These are phyloP conservation scores for Ivindomyrus marchei DNA, from an alignment of 2,113 vertebrate genomes.

Conservation along the genomic window DNA sequence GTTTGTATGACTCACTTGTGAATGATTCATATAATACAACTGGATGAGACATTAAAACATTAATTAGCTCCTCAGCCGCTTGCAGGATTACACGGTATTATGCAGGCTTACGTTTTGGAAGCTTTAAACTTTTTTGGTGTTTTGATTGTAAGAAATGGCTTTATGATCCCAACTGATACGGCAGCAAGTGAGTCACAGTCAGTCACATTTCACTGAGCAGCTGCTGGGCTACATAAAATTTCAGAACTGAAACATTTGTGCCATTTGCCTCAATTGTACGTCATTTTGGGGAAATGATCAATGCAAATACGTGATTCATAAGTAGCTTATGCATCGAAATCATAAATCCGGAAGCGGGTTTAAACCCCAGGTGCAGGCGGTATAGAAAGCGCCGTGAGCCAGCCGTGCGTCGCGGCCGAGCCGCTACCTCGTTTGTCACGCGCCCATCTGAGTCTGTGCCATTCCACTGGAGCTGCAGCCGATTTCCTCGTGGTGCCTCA, in stretches of 20 bases:
- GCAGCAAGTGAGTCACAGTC: background rate
- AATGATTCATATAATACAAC: background rate
- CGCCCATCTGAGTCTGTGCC: background rate
- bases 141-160: background rate
- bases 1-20: background rate
- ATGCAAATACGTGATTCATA: background rate
- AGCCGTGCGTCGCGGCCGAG: accelerated
- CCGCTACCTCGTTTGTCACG: background rate
- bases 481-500: background rate
- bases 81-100: background rate
- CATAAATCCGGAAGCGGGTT: too few relatives aligned
- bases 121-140: background rate
- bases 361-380: background rate
- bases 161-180: background rate
- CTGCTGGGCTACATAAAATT: background rate
- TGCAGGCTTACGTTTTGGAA: background rate
- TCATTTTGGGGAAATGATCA: background rate
- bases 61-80: background rate
- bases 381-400: background rate
- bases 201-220: background rate
- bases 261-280: background rate
- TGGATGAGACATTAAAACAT: background rate
- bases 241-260: background rate
- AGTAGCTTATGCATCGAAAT: background rate
- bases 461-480: background rate